These are phyloP conservation scores for Pyrocephalus nanus DNA, from an alignment of 2,797 vertebrate species.

Conservation along the genomic window DNA sequence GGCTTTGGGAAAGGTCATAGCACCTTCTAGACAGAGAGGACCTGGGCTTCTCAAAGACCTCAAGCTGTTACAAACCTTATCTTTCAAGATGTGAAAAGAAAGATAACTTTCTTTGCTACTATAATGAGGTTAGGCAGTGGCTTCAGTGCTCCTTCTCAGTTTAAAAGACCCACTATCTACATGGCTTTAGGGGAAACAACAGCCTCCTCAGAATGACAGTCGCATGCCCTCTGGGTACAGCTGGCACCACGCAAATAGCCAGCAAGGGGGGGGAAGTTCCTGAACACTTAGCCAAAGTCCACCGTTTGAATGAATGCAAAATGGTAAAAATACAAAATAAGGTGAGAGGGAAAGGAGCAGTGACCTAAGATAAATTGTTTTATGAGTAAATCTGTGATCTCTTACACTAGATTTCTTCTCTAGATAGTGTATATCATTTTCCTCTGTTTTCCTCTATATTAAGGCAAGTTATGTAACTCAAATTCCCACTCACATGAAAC, in stretches of 20 bases:
- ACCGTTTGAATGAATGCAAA: not conserved
- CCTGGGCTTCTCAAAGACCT: not conserved
- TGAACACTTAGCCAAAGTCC: not conserved
- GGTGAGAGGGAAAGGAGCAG: not conserved
- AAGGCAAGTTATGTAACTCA: not conserved
- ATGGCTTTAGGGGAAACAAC: not conserved
- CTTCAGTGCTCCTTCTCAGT: not conserved
- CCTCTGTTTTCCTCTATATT: not conserved
- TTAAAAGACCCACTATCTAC: not conserved
- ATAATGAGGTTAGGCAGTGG: not conserved
- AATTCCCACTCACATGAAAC: not conserved
- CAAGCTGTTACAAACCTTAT: not conserved
- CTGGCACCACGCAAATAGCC: not conserved
- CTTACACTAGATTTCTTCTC: not conserved
- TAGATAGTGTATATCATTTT: accelerated
- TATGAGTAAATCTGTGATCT: not conserved
- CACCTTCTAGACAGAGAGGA: not conserved
- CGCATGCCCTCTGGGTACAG: not conserved
- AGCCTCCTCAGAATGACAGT: not conserved
- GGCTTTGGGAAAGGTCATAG: not conserved
- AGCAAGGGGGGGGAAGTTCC: not conserved
- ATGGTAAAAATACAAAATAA: not conserved
- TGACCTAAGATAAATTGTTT: not conserved
- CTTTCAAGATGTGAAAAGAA: not conserved
- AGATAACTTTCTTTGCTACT: not conserved